Conservation (phyloP, 2,888 invertebrate species). For the Syritta pipiens region DNA sequence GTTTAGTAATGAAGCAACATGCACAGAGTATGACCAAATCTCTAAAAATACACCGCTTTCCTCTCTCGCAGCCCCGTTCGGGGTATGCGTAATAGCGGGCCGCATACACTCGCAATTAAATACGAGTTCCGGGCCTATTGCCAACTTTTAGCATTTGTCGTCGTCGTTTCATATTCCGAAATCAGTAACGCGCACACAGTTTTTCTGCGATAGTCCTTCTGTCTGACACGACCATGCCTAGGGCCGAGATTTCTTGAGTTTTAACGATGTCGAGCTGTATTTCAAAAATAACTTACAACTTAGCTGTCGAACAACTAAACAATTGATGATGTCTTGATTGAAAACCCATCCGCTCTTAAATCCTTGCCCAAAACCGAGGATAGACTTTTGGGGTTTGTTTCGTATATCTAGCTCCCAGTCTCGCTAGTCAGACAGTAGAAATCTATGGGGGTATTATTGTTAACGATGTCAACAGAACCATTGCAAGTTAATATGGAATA, state of each 20-base stretch:
- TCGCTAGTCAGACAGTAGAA: slow-evolving; percentile 23
- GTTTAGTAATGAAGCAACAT: slow-evolving; percentile 56
- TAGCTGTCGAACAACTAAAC: too few species aligned
- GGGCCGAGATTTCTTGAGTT: background rate
- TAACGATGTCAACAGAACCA: slow-evolving; percentile 60
- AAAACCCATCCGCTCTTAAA: too few species aligned
- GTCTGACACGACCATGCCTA: slow-evolving; percentile 48
- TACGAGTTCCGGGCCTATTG: slow-evolving; percentile 22
- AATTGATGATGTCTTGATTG: too few species aligned
- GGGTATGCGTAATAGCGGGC: slow-evolving; percentile 50
- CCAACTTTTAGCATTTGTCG: slow-evolving; percentile 23
- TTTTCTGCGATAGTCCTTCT: slow-evolving; percentile 12
- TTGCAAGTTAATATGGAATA: slow-evolving; percentile 38
- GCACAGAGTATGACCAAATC: slow-evolving; percentile 40
- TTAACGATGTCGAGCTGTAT: slow-evolving; percentile 16
- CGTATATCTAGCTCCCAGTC: too few species aligned
- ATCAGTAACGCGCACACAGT: background rate
- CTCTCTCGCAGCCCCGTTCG: slow-evolving; percentile 10
- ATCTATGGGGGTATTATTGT: slow-evolving; percentile 42
- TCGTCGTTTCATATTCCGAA: background rate
- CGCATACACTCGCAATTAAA: slow-evolving; percentile 1
- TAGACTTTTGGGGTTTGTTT: too few species aligned
- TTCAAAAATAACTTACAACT: background rate
- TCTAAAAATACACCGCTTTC: slow-evolving; percentile 31
- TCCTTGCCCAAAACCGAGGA: too few species aligned